These are phyloP conservation scores for Aporophyla nigra DNA, from an alignment of 2,888 invertebrate genomes.

Conservation along the genomic window DNA sequence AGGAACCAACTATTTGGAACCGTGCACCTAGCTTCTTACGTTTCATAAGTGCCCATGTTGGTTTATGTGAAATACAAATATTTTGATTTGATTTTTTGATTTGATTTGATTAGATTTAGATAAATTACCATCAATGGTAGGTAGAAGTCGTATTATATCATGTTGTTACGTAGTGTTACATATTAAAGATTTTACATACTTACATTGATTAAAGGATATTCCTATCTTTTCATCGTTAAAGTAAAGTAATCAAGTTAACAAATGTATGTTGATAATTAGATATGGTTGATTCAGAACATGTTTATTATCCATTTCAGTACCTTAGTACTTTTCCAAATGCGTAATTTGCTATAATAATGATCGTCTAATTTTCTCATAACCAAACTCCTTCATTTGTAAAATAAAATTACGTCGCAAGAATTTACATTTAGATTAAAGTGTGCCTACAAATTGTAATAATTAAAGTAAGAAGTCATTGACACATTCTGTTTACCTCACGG, in stretches of 20 bases:
- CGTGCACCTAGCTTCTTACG: no score
- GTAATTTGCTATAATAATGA: background rate
- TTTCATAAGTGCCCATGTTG: no score
- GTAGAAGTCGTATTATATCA: background rate
- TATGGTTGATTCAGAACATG: background rate
- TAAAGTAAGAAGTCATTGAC: slow-evolving; percentile 40
- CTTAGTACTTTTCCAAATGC: background rate
- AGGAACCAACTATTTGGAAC: no score
- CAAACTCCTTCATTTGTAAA: slow-evolving; percentile 12
- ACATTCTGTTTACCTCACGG: slow-evolving; percentile 25
- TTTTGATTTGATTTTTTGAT: no score
- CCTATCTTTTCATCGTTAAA: background rate
- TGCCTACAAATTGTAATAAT: slow-evolving; percentile 9
- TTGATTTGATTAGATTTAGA: no score
- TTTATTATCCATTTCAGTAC: background rate
- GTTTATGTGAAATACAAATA: no score
- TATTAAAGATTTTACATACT: background rate
- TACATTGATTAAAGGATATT: no score
- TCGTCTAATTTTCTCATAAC: slow-evolving; percentile 3
- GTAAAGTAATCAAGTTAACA: background rate
- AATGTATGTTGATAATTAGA: background rate
- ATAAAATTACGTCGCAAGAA: slow-evolving; percentile 6
- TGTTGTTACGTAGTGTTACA: background rate
- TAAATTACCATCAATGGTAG: background rate
- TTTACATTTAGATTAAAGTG: slow-evolving; percentile 27